Base-by-base conservation (phyloP, 2,888 invertebrate genomes). In the Hedychridium roseum region DNA sequence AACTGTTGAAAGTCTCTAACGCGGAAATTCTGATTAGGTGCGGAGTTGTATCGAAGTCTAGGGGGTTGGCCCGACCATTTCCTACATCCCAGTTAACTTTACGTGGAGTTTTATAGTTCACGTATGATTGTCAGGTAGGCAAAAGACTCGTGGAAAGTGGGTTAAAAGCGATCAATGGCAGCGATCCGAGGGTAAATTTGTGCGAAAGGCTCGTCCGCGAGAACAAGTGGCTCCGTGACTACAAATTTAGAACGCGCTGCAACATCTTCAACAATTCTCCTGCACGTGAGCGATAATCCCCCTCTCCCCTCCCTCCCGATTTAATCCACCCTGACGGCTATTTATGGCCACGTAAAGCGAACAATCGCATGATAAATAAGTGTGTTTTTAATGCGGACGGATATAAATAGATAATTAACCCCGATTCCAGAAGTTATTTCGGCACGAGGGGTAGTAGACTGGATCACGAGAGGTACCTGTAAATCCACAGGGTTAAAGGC, bases 401-500 rank as follows among this genome's bases (percentile, higher is more conserved):
- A 5, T 11, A 34, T 14, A 26, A 48, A 44, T 48, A 36, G 44
- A 48, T 44, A 43, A 31, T 48, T 47, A 45, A 16, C 15, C 21
- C 40, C 16, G 16, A 28, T 48, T 12, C 23, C 30, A 31, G 6
- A 39, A 44, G 39, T 44, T 44, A 17, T 31, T 44, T 14, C 32
- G 41, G 18, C 44, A 15, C 32, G 44, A 23, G 23, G 23, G 16
- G 30, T 38, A 6, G 30, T 43, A 16, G 16, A 12, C 17, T 14
- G 26, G 39, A 32, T 37, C 41, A 32, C 23, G 14, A 11, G 37
- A 38, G 32, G 57, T 83, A 90, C 90, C 90, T 90, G 82, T 95
- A 96, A 82, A 96, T 88, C 94, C 94, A 96, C 52, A 96, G 87
- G 0, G 92, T 91, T 23, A 96, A 80, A 0, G 96, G 96, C 72